A percentile compares a stretch with the other conserved stretches of the same genome.
Conservation (phyloP, 1,140 invertebrate species). For the Sogatella furcifera region DNA sequence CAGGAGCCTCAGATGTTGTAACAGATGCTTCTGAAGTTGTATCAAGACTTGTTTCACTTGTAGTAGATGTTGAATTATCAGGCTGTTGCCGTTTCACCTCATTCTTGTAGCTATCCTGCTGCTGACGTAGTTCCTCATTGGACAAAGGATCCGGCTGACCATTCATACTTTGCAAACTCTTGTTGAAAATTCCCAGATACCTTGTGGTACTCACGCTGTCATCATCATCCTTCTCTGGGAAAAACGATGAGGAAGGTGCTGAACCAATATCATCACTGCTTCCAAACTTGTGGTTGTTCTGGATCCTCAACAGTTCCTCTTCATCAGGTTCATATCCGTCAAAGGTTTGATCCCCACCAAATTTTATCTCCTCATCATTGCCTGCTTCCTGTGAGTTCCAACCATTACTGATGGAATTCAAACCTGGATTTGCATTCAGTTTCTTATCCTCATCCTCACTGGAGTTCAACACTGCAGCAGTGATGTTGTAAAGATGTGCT, state of each 20-base stretch:
- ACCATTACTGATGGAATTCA: not conserved
- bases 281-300: not conserved
- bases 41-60: not conserved
- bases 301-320: slow-evolving; percentile 9
- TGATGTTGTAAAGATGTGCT: slow-evolving; percentile 30
- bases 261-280: not conserved
- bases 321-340: slow-evolving; percentile 12
- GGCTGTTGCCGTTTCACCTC: slow-evolving; percentile 36
- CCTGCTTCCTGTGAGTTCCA: not conserved
- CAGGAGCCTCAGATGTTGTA: not conserved
- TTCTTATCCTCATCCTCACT: not conserved
- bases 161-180: not conserved
- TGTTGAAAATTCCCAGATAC: too few species aligned
- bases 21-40: not conserved
- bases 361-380: not conserved
- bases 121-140: slow-evolving; percentile 33
- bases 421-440: not conserved
- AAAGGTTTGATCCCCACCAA: not conserved
- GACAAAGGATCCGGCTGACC: slow-evolving; percentile 34
- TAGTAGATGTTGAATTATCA: slow-evolving; percentile 11
- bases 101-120: slow-evolving; percentile 32
- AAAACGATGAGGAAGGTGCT: not conserved
- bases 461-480: slow-evolving; percentile 25
- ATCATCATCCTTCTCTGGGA: not conserved
- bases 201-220: not conserved